Evolutionary conservation across 2,797 vertebrate genomes (phyloP), one percentile per base, ranked within the genome.

Genomic region (Coreius guichenoti): DNA sequence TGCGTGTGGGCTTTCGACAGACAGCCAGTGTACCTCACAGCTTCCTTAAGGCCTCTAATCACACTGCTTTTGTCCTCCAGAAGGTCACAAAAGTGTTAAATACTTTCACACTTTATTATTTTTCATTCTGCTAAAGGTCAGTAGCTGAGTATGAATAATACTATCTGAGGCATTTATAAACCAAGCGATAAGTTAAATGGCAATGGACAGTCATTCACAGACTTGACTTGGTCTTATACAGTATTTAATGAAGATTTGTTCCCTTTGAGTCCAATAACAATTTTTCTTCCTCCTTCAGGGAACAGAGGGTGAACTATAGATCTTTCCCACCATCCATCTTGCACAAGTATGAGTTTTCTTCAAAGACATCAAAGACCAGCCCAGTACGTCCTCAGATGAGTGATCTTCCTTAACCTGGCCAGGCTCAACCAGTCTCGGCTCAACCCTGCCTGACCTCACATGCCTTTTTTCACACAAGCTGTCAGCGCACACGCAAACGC

Each of bases 401-500:
- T 80, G 80, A 85, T 73, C 76, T 79, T 83, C 56, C 36, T 63
- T 14, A 80, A 58, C 83, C 73, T 68, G 16, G 49, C 77, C 49
- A 3, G 69, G 45, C 29, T 54, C 12, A 4, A 75, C 29, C 75
- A 49, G 19, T 2, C 11, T 70, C 54, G 12, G 4, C 26, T 63
- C 78, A 81, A 82, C 67, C 67, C 45, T 72, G 4, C 9, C 56
- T 87, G 88, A 88, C 89, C 82, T 85, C 72, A 29, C 70, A 81
- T 88, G 86, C 54, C 84, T 61, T 72, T 43, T 67, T 88, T 89
- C 72, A 72, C 83, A 84, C 45, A 80, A 87, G 80, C 63, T 82
- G 39, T 88, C 88, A 87, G 86, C 72, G 79, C 69, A n/a, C 78
- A 77, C 0, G 11, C 58, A 83, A 47, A 83, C 43, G 19, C 70